Conservation (phyloP, 2,888 invertebrate genomes). For the Plagodis dolabraria region DNA sequence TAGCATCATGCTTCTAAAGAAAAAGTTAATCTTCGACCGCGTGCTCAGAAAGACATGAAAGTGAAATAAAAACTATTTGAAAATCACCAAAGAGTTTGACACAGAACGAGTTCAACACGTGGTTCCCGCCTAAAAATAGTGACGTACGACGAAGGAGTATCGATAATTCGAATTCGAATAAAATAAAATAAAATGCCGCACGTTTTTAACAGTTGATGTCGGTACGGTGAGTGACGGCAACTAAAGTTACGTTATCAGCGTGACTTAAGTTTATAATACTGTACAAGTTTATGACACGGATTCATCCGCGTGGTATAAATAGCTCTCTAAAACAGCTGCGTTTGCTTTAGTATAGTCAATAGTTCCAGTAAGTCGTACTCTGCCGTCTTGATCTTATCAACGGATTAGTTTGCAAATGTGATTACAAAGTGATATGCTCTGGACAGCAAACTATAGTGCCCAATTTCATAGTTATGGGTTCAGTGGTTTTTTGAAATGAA, state of each 20-base stretch:
- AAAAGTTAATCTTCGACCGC: constrained; percentile 8
- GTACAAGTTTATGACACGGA: constrained; percentile 1
- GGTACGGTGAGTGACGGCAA: constrained; percentile 12
- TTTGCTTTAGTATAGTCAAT: too few relatives aligned
- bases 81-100: constrained; percentile 10
- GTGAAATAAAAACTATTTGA: neutral
- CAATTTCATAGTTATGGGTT: too few relatives aligned
- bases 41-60: constrained; percentile 10
- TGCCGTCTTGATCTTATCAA: too few relatives aligned
- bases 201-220: constrained; percentile 12
- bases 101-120: constrained; percentile 7
- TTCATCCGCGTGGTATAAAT: too few relatives aligned
- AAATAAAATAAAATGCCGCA: constrained; percentile 11
- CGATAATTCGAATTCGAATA: constrained; percentile 2
- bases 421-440: too few relatives aligned
- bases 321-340: too few relatives aligned
- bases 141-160: constrained; percentile 22
- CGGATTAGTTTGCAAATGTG: too few relatives aligned
- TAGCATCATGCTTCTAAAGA: constrained; percentile 25
- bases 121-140: constrained; percentile 23
- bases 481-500: too few relatives aligned
- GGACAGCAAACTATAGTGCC: too few relatives aligned
- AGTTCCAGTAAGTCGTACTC: too few relatives aligned
- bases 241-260: constrained; percentile 15
- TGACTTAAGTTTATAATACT: constrained; percentile 17